These are phyloP conservation scores for Euura saliciscinereae DNA, from an alignment of 1,140 invertebrate genomes.

Conservation along the genomic window DNA sequence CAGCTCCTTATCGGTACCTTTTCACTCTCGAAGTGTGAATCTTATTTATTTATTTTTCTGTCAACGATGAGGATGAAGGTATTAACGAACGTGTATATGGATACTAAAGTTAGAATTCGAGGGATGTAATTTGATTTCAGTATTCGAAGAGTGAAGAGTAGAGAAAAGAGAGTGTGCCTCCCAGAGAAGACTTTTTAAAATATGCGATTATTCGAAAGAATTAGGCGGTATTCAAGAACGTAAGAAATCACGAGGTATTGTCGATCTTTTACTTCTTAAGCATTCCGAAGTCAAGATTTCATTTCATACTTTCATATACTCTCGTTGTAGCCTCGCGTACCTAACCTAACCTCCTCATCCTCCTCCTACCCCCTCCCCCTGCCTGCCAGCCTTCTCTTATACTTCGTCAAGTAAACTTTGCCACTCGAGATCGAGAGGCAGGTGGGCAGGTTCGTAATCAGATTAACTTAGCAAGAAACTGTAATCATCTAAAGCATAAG, in stretches of 20 bases:
- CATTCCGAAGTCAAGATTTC: slow-evolving; percentile 1
- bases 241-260: slow-evolving; percentile 38
- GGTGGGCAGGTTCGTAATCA: slow-evolving; percentile 20
- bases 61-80: too few relatives aligned
- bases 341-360: too few relatives aligned
- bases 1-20: too few relatives aligned
- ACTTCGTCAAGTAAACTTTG: neutral
- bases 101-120: too few relatives aligned
- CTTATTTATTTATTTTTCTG: too few relatives aligned
- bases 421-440: slow-evolving; percentile 16
- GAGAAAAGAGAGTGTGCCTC: too few relatives aligned
- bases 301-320: too few relatives aligned
- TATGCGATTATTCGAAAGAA: slow-evolving; percentile 37
- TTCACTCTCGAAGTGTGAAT: too few relatives aligned
- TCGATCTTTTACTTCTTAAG: slow-evolving; percentile 14
- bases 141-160: too few relatives aligned
- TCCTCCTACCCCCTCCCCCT: slow-evolving; percentile 2
- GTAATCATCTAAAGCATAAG: slow-evolving; percentile 50
- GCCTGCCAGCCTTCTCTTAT: neutral
- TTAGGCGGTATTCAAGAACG: slow-evolving; percentile 34
- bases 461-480: slow-evolving; percentile 43
- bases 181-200: slow-evolving; percentile 16
- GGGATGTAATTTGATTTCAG: too few relatives aligned
- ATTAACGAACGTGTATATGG: too few relatives aligned
- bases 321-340: too few relatives aligned